Conservation (phyloP, 2,113 vertebrate genomes). For the Emydura subglobosa region DNA sequence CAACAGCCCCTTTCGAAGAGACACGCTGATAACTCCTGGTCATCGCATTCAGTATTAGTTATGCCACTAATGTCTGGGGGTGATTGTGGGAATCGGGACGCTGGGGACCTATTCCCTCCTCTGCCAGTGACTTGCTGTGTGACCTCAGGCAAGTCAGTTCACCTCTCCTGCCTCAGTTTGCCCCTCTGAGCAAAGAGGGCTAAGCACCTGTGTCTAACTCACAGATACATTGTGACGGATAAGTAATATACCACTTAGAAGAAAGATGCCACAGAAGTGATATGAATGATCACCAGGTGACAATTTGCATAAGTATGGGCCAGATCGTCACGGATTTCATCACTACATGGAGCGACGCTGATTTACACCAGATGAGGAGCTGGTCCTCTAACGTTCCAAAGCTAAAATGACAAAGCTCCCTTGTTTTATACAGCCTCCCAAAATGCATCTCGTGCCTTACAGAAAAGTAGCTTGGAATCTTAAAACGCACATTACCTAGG, state of each 20-base stretch:
- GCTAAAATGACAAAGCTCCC: neutral
- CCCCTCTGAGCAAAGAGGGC: neutral
- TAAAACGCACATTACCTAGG: neutral
- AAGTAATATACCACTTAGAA: neutral
- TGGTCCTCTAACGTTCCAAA: neutral
- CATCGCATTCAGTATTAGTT: too few species aligned
- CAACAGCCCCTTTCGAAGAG: conserved; percentile 5
- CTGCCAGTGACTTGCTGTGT: neutral
- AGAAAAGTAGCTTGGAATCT: neutral
- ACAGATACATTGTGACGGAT: neutral
- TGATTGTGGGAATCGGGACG: neutral
- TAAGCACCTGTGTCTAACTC: neutral
- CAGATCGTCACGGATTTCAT: neutral
- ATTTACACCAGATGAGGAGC: fast-evolving
- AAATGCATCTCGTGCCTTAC: neutral
- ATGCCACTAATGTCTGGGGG: neutral
- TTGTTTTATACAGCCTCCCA: neutral
- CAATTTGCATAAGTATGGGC: neutral
- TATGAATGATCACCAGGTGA: neutral
- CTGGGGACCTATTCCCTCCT: neutral
- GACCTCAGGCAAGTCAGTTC: neutral
- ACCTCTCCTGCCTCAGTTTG: neutral
- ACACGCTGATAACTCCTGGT: neutral
- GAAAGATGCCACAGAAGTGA: neutral
- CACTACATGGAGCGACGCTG: neutral